Conservation (phyloP, 2,888 invertebrate species). For the Nephrotoma guestfalica region DNA sequence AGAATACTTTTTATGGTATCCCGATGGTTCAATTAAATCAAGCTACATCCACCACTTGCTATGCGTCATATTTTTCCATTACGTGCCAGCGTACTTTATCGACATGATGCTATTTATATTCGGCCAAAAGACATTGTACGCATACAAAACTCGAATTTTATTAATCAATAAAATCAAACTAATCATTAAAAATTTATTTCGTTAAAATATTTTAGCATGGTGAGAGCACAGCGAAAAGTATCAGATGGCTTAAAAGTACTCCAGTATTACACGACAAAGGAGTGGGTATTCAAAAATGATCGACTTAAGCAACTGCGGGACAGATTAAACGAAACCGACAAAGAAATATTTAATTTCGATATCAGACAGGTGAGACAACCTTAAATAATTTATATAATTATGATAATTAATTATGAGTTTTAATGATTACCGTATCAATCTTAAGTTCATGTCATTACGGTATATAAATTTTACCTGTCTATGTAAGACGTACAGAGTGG, state of each 20-base stretch:
- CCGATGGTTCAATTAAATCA: conserved; percentile 56
- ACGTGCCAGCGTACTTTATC: conserved; percentile 62
- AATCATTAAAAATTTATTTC: not conserved
- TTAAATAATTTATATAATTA: not conserved
- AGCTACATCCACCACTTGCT: conserved; percentile 49
- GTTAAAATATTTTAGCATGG: conserved; percentile 33
- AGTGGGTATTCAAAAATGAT: conserved; percentile 61
- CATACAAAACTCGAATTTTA: not conserved
- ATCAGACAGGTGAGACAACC: not conserved
- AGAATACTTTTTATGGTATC: conserved; percentile 64
- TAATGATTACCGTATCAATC: not conserved
- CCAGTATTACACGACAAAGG: conserved; percentile 61
- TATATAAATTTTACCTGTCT: not conserved
- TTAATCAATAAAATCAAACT: not conserved
- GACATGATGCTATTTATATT: conserved; percentile 51
- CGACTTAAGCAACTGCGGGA: conserved; percentile 40
- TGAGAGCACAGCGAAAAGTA: conserved; percentile 42
- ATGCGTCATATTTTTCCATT: conserved; percentile 54
- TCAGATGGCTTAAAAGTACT: conserved; percentile 44
- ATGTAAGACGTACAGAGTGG: not conserved
- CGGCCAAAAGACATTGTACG: conserved; percentile 32
- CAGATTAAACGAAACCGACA: conserved; percentile 39
- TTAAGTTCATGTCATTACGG: not conserved
- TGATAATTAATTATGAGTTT: not conserved
- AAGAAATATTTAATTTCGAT: conserved; percentile 40